phyloP scores from a whole-genome alignment of 1,140 invertebrate species.

The Pseudachorutes palmiensis region DNA sequence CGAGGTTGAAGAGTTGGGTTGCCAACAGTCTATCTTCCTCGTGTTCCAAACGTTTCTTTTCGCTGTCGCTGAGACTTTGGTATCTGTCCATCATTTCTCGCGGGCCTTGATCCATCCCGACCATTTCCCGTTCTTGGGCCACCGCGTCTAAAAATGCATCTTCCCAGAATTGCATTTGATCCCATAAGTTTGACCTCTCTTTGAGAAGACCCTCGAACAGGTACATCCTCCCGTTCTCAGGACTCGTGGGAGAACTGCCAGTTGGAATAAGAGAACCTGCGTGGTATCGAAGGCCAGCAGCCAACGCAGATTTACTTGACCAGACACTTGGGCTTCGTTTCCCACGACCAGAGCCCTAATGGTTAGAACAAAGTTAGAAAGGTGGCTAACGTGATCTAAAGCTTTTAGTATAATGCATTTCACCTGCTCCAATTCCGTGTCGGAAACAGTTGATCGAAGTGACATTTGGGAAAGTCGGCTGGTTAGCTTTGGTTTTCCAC shows the following conservation, averaged over 20 bases:
- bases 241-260: constrained; percentile 66
- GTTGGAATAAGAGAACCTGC: constrained; percentile 78
- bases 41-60: constrained; percentile 90
- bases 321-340: constrained; percentile 79
- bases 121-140: constrained; percentile 96
- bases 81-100: constrained; percentile 99
- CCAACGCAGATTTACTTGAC: constrained; percentile 85
- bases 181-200: constrained; percentile 84
- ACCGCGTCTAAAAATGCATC: constrained; percentile 97
- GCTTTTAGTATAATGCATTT: no score
- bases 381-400: no score
- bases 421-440: constrained; percentile 73
- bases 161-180: constrained; percentile 99
- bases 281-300: constrained; percentile 77
- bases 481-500: constrained; percentile 29
- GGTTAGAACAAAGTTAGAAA: no score
- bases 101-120: constrained; percentile 99
- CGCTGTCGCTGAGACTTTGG: constrained; percentile 83
- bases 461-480: constrained; percentile 47
- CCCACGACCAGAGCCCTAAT: constrained; percentile 55
- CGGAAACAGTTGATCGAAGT: constrained; percentile 80
- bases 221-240: constrained; percentile 77
- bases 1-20: constrained; percentile 91
- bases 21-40: constrained; percentile 95
- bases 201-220: constrained; percentile 73